These are phyloP conservation scores for Calameuta pallipes DNA, from an alignment of 2,888 invertebrate genomes.

Conservation along the genomic window DNA sequence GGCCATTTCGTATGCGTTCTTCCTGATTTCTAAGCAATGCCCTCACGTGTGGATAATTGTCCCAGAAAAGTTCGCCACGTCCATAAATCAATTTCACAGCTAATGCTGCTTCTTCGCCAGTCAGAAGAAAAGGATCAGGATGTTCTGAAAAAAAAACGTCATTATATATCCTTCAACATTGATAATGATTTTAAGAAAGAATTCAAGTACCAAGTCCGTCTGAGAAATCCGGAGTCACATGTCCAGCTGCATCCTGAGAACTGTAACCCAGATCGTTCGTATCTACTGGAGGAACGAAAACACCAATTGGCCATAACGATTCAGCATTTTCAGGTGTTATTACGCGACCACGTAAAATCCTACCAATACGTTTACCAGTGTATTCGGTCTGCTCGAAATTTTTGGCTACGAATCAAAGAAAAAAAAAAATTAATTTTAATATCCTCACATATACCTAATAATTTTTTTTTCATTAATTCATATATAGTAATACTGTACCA, in stretches of 20 bases:
- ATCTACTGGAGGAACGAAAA: constrained; percentile 68
- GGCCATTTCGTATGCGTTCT: constrained; percentile 70
- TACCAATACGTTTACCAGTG: neutral
- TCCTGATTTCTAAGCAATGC: constrained; percentile 74
- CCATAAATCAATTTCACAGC: constrained; percentile 70
- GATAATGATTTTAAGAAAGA: neutral
- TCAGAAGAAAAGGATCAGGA: constrained; percentile 72
- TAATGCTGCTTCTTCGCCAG: constrained; percentile 71
- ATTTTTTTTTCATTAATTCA: neutral
- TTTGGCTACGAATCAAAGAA: constrained; percentile 19
- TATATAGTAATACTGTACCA: constrained; percentile 29
- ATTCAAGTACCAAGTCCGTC: constrained; percentile 61
- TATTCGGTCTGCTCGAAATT: constrained; percentile 12
- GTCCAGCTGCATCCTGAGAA: constrained; percentile 57
- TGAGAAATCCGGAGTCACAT: constrained; percentile 63
- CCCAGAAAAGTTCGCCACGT: constrained; percentile 73
- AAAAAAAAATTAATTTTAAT: neutral
- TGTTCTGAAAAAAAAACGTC: constrained; percentile 48
- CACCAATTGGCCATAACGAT: constrained; percentile 71
- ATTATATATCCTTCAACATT: constrained; percentile 2
- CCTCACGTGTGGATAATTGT: constrained; percentile 74
- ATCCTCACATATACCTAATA: neutral
- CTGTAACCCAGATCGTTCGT: constrained; percentile 64
- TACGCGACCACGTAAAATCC: constrained; percentile 13
- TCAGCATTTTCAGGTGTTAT: constrained; percentile 64